Evolutionary conservation across 2,797 vertebrate species (phyloP), one percentile per base, ranked within the genome.

Genomic region (Gymnodraco acuticeps): DNA sequence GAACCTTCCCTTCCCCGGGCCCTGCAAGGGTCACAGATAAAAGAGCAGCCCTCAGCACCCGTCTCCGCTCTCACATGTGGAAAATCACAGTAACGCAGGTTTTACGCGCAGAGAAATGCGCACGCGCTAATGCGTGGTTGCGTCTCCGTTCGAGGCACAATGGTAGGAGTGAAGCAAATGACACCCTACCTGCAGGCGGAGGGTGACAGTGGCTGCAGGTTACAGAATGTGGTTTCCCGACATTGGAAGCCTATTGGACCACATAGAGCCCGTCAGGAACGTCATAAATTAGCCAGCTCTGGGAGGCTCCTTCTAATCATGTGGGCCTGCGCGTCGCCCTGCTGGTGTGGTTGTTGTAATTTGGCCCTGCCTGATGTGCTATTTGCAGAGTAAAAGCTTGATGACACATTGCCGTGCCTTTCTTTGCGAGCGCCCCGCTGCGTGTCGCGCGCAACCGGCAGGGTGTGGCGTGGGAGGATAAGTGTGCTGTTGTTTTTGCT

Each of bases 291-390:
- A 94, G 88, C 89, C 88, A 79, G 87, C 88, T 82, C 80, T 45
- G 31, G 84, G 85, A 91, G 91, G 82, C 88, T 91, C 93, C 93
- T 95, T 95, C 90, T 95, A 96, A 94, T 95, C 93, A 94, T 89
- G 88, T 76, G 89, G 86, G 88, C 82, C 88, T 83, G 90, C 75
- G 78, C 12, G 76, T 94, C 87, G 83, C 91, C 91, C 73, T 70
- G 86, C 82, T 88, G 91, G 87, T 91, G 92, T 85, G 88, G 91
- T 88, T 85, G 84, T 80, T 92, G 93, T 94, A 94, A 95, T 95
- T 95, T 94, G 58, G 88, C 85, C 78, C 67, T 80, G 85, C 83
- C 86, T 91, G 91, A 91, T 73, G 9, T 89, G 90, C 92, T 94
- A 94, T 95, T 95, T 95, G 90, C 90, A 92, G 92, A 89, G 82